Evolutionary conservation across 2,888 invertebrate genomes (phyloP), one percentile per base, ranked within the genome.

Genomic region (Dasysyrphus albostriatus): DNA sequence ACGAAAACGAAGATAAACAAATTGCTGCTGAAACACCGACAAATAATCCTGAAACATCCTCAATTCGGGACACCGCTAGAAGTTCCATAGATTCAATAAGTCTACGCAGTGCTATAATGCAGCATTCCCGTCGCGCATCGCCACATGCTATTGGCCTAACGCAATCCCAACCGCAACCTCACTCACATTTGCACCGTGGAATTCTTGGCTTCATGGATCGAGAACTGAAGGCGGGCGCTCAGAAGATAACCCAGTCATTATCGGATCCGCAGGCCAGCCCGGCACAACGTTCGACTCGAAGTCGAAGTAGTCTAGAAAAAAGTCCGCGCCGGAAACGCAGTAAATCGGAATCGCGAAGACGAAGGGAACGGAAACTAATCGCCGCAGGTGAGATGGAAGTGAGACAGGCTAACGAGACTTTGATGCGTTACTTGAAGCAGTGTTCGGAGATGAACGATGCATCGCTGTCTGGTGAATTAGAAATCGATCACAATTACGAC

Each of bases 361-460:
- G 93, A 19, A 90, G 93, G 7, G 93, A 93, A 88, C 90, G 93
- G 0, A 93, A 93, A 80, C 88, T 93, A 2, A 93, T 93, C 61
- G 93, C 93, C 5, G 93, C 93, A 65, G 93, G 93, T 10, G 93
- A 93, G 88, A 91, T 93, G 92, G 93, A 93, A 88, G 93, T 93
- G 49, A 89, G 92, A 0, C 93, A 93, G 87, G 93, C 93, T 3
- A 93, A 93, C 67, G 93, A 93, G 80, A 93, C 93, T 0, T 88
- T 93, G 44, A 93, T 93, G 93, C 90, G 92, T 4, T 93, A 93
- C 81, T 89, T 93, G 54, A 93, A 93, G 42, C 93, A 93, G 77
- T 93, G 92, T 88, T 91, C 93, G n/a, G 93, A 93, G 72, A 91
- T 93, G 91, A 92, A 93, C 73, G 93, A 93, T 88, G 93, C 92